Evolutionary conservation across 2,113 vertebrate genomes (phyloP).

Genomic region (Nettapus auritus): DNA sequence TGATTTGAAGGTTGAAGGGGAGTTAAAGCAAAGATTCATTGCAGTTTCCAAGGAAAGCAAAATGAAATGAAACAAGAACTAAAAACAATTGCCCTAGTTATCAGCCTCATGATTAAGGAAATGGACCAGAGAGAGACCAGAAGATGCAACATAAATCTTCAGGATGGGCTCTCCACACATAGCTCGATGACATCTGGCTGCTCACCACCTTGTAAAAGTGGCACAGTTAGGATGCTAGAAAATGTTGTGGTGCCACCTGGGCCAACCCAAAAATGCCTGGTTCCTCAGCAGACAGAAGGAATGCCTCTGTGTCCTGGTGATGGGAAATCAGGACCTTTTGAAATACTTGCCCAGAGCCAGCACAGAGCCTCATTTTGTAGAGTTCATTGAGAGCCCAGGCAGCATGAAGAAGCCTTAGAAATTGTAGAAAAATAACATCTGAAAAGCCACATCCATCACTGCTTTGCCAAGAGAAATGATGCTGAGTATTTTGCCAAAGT

Average conservation of each 20-base stretch:
- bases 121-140: neutral
- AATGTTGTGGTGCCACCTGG: neutral
- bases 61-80: neutral
- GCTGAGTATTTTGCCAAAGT: neutral
- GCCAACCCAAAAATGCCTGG: neutral
- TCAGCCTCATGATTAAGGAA: slow-evolving; percentile 14
- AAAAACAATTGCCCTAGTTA: neutral
- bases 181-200: neutral
- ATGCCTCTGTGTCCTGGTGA: neutral
- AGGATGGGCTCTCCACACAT: neutral
- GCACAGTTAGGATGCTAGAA: neutral
- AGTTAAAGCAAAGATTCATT: neutral
- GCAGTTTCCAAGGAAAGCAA: neutral
- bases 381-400: neutral
- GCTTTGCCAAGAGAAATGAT: neutral
- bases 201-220: neutral
- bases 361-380: neutral
- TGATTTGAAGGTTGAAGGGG: neutral
- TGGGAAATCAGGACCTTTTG: neutral
- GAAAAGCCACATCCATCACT: neutral
- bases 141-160: slow-evolving; percentile 4
- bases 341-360: neutral
- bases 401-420: neutral
- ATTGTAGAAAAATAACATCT: neutral
- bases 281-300: neutral